Percentiles rank a stretch among this genome's conserved stretches.
Conservation (phyloP, 2,797 vertebrate species). For the Lepilemur septentrionalis region DNA sequence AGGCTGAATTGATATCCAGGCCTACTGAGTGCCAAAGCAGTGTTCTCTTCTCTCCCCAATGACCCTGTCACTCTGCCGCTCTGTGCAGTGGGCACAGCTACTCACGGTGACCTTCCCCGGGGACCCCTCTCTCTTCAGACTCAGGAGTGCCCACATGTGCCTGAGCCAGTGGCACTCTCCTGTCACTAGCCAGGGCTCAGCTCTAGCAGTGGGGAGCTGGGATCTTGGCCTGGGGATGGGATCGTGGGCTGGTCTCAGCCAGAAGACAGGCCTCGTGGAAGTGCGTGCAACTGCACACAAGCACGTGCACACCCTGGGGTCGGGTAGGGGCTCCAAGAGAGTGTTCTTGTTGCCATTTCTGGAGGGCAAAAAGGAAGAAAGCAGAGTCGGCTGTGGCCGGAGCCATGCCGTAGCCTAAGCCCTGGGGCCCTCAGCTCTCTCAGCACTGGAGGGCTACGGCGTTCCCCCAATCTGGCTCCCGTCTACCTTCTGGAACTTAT, state of each 20-base stretch:
- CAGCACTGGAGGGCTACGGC: not conserved
- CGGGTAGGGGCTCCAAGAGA: not conserved
- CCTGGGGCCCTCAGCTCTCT: not conserved
- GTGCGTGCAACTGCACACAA: not conserved
- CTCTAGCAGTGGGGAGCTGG: not conserved
- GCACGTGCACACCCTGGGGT: not conserved
- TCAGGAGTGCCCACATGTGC: not conserved
- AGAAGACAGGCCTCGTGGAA: not conserved
- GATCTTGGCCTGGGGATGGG: not conserved
- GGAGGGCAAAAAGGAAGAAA: not conserved
- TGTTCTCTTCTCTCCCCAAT: not conserved
- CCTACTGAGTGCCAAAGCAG: not conserved
- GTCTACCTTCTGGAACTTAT: constrained; percentile 11
- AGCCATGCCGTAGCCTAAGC: not conserved
- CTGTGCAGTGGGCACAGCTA: not conserved
- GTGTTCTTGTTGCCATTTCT: not conserved
- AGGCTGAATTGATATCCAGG: not conserved
- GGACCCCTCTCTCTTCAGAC: not conserved
- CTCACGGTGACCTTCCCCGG: not conserved
- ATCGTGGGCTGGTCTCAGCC: not conserved
- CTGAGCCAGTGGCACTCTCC: not conserved
- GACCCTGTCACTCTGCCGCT: not conserved
- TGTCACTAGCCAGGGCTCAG: not conserved
- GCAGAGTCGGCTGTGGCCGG: not conserved
- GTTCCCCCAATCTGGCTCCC: not conserved